Conservation (phyloP, 2,888 invertebrate species). For the Archips crataeganus region DNA sequence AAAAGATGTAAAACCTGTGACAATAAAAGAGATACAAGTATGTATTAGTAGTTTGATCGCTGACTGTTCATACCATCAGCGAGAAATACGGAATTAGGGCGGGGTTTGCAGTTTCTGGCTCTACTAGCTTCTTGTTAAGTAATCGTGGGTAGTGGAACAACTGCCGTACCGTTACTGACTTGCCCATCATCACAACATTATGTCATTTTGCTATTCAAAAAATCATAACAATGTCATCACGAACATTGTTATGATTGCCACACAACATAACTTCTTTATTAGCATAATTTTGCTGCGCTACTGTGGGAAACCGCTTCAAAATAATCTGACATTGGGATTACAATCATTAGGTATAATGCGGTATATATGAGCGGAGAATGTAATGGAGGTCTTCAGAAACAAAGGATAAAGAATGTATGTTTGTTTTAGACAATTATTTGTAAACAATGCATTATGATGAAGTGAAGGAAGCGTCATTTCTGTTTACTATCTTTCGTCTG, state of each 20-base stretch:
- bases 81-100: no score
- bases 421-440: conserved; percentile 58
- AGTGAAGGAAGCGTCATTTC: conserved; percentile 32
- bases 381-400: conserved; percentile 34
- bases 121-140: no score
- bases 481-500: conserved; percentile 27
- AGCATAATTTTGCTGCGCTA: conserved; percentile 23
- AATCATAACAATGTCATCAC: conserved; percentile 31
- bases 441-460: conserved; percentile 66
- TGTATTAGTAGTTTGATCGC: no score
- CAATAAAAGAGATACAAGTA: no score
- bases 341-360: conserved; percentile 12
- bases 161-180: background rate
- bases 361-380: conserved; percentile 36
- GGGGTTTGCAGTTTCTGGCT: no score
- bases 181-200: conserved; percentile 18
- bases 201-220: conserved; percentile 28
- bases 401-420: conserved; percentile 39
- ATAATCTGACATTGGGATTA: conserved; percentile 42
- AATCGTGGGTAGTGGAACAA: no score
- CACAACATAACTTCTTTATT: conserved; percentile 28
- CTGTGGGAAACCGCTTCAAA: conserved; percentile 36
- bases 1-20: no score
- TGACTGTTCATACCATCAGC: no score
- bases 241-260: conserved; percentile 33